phyloP scores from a whole-genome alignment of 2,888 invertebrate species.

The Rhagophthalmus giganteus region DNA sequence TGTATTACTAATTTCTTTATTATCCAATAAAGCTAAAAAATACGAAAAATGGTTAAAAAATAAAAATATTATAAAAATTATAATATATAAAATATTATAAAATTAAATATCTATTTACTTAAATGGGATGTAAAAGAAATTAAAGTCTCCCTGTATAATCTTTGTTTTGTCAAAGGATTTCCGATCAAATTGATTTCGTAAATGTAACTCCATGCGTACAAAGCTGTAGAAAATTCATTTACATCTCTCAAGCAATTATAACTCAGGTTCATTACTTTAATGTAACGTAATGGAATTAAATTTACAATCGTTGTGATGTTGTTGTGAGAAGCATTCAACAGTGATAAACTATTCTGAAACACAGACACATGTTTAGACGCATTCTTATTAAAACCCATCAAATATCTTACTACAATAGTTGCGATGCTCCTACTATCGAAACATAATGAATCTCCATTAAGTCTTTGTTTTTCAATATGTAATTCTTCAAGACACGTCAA shows the following conservation, averaged over 20 bases:
- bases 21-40: slow-evolving; percentile 63
- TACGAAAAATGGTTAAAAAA: no score
- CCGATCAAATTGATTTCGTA: slow-evolving; percentile 62
- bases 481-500: slow-evolving; percentile 65
- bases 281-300: slow-evolving; percentile 58
- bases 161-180: slow-evolving; percentile 66
- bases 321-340: slow-evolving; percentile 67
- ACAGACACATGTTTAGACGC: no score
- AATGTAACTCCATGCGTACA: slow-evolving; percentile 61
- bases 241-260: slow-evolving; percentile 63
- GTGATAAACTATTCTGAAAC: slow-evolving; percentile 60
- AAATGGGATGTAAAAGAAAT: slow-evolving; percentile 60
- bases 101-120: slow-evolving; percentile 24
- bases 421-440: slow-evolving; percentile 68
- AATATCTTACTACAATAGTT: slow-evolving; percentile 59
- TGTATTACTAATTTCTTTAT: slow-evolving; percentile 60
- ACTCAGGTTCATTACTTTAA: slow-evolving; percentile 62
- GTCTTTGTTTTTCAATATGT: slow-evolving; percentile 68
- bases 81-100: neutral
- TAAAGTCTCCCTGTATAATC: slow-evolving; percentile 69
- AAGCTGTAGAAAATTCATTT: slow-evolving; percentile 58
- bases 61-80: no score
- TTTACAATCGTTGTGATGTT: slow-evolving; percentile 61
- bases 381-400: no score
- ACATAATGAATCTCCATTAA: slow-evolving; percentile 62